These are phyloP conservation scores for Phengaris alcon DNA, from an alignment of 2,888 invertebrate species.

Conservation along the genomic window DNA sequence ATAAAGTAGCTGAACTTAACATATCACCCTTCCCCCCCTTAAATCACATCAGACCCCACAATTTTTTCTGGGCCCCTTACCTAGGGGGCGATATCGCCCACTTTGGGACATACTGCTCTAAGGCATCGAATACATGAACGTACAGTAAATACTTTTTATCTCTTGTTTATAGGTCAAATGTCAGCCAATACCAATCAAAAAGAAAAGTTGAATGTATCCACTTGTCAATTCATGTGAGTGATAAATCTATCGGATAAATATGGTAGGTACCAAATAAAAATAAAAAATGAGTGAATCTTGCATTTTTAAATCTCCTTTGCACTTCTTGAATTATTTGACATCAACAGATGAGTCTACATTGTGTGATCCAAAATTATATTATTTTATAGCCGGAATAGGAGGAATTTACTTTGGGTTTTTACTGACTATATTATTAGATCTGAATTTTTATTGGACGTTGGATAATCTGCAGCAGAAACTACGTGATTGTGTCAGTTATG, in stretches of 20 bases:
- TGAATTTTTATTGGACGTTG: slow-evolving; percentile 60
- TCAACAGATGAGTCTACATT: slow-evolving; percentile 59
- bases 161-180: neutral
- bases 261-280: neutral
- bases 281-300: slow-evolving; percentile 10
- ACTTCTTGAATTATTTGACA: slow-evolving; percentile 64
- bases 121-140: too few relatives aligned
- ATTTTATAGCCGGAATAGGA: slow-evolving; percentile 53
- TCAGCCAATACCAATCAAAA: neutral
- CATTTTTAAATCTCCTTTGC: slow-evolving; percentile 45
- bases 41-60: too few relatives aligned
- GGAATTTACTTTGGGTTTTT: slow-evolving; percentile 54
- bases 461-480: slow-evolving; percentile 56
- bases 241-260: neutral
- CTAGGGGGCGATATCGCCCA: too few relatives aligned
- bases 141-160: neutral
- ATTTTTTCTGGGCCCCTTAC: too few relatives aligned
- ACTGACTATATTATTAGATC: slow-evolving; percentile 53
- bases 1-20: too few relatives aligned
- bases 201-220: neutral
- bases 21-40: too few relatives aligned
- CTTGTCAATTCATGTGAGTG: neutral
- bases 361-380: slow-evolving; percentile 54
- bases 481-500: slow-evolving; percentile 52
- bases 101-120: too few relatives aligned